Evolutionary conservation across 2,797 vertebrate species (phyloP).

Genomic region (Natrix natrix): DNA sequence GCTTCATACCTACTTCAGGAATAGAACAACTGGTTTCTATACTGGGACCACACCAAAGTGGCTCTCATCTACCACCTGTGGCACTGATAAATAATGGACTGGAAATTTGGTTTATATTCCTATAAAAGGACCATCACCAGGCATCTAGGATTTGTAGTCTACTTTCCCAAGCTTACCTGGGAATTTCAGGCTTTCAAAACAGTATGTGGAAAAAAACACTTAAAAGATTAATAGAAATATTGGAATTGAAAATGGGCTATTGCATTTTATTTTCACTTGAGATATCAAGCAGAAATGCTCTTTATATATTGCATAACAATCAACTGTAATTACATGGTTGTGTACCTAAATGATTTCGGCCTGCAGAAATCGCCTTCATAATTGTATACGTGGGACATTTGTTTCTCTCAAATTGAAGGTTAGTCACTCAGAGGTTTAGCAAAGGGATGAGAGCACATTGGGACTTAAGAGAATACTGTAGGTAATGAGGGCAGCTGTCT

Average conservation of each 20-base stretch:
- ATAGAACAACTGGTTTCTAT: background rate
- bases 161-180: background rate
- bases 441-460: background rate
- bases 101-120: background rate
- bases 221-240: background rate
- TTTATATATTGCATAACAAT: background rate
- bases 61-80: background rate
- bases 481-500: slow-evolving; percentile 18
- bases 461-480: background rate
- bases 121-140: background rate
- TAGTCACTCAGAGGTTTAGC: slow-evolving; percentile 18
- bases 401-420: slow-evolving; percentile 21
- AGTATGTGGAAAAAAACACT: background rate
- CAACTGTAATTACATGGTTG: background rate
- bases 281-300: background rate
- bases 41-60: background rate
- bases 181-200: background rate
- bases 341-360: background rate
- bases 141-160: background rate
- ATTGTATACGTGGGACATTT: slow-evolving; percentile 17
- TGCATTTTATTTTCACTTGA: background rate
- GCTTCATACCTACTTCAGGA: background rate
- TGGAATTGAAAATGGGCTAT: background rate
- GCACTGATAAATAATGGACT: background rate
- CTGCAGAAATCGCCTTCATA: slow-evolving; percentile 8